Evolutionary conservation across 2,797 vertebrate species (phyloP), one percentile per base, ranked within the genome.

Genomic region (Fistularia commersonii): DNA sequence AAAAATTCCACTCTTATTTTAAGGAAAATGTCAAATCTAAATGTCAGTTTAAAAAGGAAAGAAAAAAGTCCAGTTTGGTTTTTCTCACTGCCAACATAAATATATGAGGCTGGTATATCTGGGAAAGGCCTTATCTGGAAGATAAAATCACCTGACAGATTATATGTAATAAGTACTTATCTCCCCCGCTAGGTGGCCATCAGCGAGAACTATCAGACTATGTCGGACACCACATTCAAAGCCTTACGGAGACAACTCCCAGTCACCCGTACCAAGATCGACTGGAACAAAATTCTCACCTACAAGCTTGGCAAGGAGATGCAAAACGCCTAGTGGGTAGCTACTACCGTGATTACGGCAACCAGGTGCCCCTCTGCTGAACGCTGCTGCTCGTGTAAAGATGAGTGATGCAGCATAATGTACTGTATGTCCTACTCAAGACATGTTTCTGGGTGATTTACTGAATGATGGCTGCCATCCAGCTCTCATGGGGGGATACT

Each of bases 221-320:
- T 99, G 97, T 99, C 97, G 5, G 97, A 99, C 84, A 98, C 96
- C 82, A 99, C 97, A 63, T 99, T 99, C 83, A 99, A 99, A 86
- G 97, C 97, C 85, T 93, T 99, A 88, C 96, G 97, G 82, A 93
- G 97, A 74, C 97, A 98, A 68, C 89, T 99, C 77, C 97, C 97
- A 41, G 97, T 99, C 79, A 99, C 96, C 34, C 95, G 97, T 84
- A 99, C 96, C 61, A 99, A 99, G 91, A 96, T 99, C 54, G 97
- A 99, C 89, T 99, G 97, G 97, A 98, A 96, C 88, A 99, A 99
- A 92, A 99, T 99, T 77, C 92, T 99, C 73, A 99, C 95, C 91
- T 99, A 99, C 90, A 99, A 98, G 91, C 99, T 99, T 76, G 97
- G 95, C 76, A 99, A 99, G 83, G 97, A 99, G 88, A 98, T 99